A percentile compares a stretch with the other conserved stretches of the same genome.
phyloP scores from a whole-genome alignment of 64 coral and sea anemone genomes.

The Montipora foliosa region DNA sequence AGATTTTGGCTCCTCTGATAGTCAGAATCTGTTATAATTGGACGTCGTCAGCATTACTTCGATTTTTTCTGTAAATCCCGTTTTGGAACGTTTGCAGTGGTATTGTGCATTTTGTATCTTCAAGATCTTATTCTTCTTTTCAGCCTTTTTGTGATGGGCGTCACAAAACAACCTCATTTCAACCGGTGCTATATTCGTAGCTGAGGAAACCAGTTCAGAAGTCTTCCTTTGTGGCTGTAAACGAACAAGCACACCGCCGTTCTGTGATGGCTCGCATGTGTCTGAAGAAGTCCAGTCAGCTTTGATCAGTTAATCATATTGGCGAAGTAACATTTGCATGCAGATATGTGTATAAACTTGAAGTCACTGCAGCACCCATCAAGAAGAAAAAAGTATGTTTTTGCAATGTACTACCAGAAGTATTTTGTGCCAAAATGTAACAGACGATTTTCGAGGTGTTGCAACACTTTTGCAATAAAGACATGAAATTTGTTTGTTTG shows the following conservation, averaged over 20 bases:
- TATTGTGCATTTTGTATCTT: too few relatives aligned
- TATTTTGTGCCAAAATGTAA: too few relatives aligned
- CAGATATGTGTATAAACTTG: not conserved
- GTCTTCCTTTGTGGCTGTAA: slow-evolving; percentile 96
- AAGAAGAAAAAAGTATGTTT: not conserved
- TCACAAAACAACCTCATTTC: slow-evolving; percentile 85
- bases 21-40: too few relatives aligned
- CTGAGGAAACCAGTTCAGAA: slow-evolving; percentile 66
- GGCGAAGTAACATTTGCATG: not conserved
- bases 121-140: not conserved
- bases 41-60: too few relatives aligned
- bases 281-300: slow-evolving; percentile 79
- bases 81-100: too few relatives aligned
- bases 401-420: too few relatives aligned
- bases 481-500: too few relatives aligned
- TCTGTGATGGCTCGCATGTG: slow-evolving; percentile 94
- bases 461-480: too few relatives aligned
- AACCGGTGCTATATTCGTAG: slow-evolving; percentile 67
- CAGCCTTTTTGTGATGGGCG: slow-evolving; percentile 99
- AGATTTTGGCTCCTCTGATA: too few relatives aligned
- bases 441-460: too few relatives aligned
- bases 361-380: not conserved
- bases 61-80: too few relatives aligned
- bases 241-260: slow-evolving; percentile 82
- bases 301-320: slow-evolving; percentile 1